phyloP scores from a whole-genome alignment of 1,140 invertebrate species.

The Scylla paramamosain region DNA sequence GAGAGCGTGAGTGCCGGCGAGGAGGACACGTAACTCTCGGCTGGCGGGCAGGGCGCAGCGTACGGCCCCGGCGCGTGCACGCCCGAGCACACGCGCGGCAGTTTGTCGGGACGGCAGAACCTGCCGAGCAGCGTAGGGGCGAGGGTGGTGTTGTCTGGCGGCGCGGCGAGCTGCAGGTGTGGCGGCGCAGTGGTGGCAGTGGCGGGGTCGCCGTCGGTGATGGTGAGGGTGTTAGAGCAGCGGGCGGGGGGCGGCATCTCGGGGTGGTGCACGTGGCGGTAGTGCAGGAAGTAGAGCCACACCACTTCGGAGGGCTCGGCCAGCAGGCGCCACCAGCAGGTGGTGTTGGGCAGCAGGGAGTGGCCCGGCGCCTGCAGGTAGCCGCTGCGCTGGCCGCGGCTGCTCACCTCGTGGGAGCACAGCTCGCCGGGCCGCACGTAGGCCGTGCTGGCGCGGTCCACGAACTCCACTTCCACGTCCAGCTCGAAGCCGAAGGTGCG shows the following conservation, averaged over 20 bases:
- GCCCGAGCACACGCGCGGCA: constrained; percentile 76
- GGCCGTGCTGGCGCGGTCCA: constrained; percentile 75
- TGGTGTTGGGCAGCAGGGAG: constrained; percentile 77
- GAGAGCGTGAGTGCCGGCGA: constrained; percentile 87
- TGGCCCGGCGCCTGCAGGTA: constrained; percentile 77
- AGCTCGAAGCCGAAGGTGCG: constrained; percentile 90
- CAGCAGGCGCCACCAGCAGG: constrained; percentile 75
- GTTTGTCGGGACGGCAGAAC: constrained; percentile 73
- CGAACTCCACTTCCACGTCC: constrained; percentile 89
- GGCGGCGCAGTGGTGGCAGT: not conserved
- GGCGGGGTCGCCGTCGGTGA: constrained; percentile 69
- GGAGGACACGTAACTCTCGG: constrained; percentile 89
- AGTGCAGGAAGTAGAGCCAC: constrained; percentile 78
- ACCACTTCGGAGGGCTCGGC: constrained; percentile 76
- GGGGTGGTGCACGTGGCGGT: constrained; percentile 75
- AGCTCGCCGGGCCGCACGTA: constrained; percentile 68
- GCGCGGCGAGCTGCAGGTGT: not conserved
- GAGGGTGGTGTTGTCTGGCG: not conserved
- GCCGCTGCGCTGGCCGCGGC: constrained; percentile 75
- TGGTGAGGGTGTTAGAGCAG: constrained; percentile 76
- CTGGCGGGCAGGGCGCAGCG: constrained; percentile 87
- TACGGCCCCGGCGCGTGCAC: constrained; percentile 83
- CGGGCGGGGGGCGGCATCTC: constrained; percentile 76
- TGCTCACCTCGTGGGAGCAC: constrained; percentile 65
- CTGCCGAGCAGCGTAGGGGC: constrained; percentile 81